Percentiles rank a stretch among this genome's conserved stretches.
Evolutionary conservation across 2,113 vertebrate species (phyloP).

Genomic region (Ctenomys sociabilis): DNA sequence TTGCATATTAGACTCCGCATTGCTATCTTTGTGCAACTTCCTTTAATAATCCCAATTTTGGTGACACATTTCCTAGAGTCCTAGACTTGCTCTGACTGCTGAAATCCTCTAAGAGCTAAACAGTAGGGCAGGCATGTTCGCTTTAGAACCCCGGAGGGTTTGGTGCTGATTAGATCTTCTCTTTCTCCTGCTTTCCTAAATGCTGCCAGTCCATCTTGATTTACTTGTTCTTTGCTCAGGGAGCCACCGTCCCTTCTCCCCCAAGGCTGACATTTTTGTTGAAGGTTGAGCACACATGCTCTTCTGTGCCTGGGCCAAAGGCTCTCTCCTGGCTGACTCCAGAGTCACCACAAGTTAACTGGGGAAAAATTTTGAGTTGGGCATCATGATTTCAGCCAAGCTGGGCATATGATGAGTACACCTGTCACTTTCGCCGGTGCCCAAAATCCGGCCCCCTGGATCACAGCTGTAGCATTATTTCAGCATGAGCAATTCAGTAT

Average conservation of each 20-base stretch:
- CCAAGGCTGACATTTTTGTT: neutral
- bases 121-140: neutral
- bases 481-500: slow-evolving; percentile 46
- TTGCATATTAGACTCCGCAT: neutral
- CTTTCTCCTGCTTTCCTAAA: neutral
- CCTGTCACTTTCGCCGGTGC: slow-evolving; percentile 63
- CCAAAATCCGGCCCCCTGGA: slow-evolving; percentile 37
- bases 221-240: neutral
- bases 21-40: slow-evolving; percentile 42
- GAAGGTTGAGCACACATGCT: neutral
- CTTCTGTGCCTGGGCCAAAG: slow-evolving; percentile 1
- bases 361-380: slow-evolving; percentile 22
- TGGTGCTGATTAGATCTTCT: neutral
- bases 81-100: neutral
- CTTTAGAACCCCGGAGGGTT: neutral
- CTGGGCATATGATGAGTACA: slow-evolving; percentile 37
- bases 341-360: neutral
- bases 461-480: slow-evolving; percentile 63
- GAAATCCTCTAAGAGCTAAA: slow-evolving; percentile 21
- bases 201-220: neutral
- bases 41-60: slow-evolving; percentile 65
- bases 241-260: neutral
- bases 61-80: slow-evolving; percentile 70
- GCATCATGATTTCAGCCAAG: neutral
- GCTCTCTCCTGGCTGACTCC: slow-evolving; percentile 31